phyloP scores from a whole-genome alignment of 53 echinoderm and acorn worm genomes.

The Patiria pectinifera region DNA sequence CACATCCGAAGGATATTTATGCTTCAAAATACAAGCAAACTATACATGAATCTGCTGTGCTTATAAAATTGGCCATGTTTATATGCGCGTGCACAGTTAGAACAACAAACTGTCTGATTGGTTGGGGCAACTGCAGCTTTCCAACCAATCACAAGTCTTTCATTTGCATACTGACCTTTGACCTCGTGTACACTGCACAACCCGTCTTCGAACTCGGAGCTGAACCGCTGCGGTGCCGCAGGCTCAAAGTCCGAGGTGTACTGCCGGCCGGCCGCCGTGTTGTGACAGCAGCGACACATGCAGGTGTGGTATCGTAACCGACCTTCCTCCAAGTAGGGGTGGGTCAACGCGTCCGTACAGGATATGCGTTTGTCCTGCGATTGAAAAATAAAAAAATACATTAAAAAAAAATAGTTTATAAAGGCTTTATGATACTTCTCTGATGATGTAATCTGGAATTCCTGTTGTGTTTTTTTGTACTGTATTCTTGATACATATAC shows the following conservation, averaged over 20 bases:
- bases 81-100: too few relatives aligned
- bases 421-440: not conserved
- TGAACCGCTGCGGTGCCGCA: constrained; percentile 83
- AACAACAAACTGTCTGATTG: not conserved
- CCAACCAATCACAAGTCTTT: not conserved
- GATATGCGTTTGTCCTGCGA: constrained; percentile 94
- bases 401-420: not conserved
- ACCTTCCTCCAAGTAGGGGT: constrained; percentile 98
- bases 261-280: constrained; percentile 92
- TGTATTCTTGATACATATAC: not conserved
- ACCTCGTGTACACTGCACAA: constrained; percentile 93
- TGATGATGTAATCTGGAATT: not conserved
- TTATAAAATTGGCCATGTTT: too few relatives aligned
- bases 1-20: too few relatives aligned
- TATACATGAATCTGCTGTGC: too few relatives aligned
- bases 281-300: constrained; percentile 98
- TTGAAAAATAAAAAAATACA: not conserved
- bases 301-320: constrained; percentile 98
- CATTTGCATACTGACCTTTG: constrained; percentile 85
- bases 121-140: not conserved
- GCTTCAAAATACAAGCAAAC: too few relatives aligned
- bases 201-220: constrained; percentile 90
- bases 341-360: constrained; percentile 96
- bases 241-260: constrained; percentile 99
- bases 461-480: not conserved